Evolutionary conservation across 2,888 invertebrate genomes (phyloP), one percentile per base, ranked within the genome.

Genomic region (Mythimna vitellina): DNA sequence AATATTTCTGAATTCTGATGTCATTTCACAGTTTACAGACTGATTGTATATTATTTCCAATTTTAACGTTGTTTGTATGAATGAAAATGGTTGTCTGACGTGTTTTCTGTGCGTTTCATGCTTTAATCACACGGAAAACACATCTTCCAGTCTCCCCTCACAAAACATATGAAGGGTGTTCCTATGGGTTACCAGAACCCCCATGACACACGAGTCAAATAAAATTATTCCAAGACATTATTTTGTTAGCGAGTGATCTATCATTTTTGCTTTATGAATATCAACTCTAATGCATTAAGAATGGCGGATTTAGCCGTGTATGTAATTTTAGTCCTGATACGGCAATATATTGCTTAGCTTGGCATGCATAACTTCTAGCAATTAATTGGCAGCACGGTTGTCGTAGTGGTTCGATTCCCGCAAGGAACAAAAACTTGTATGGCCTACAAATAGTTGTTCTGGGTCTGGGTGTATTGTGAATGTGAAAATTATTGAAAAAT

Each of bases 161-260:
- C 29, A 12, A 63, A 58, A 25, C 58, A 32, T 12, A 58, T 58
- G 64, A 38, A 54, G 76, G 80, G 81, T 38, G 80, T 65, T 65
- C 32, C 62, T 57, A 58, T 32, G 22, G 49, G 75, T 57, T 57
- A 80, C 75, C 42, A 51, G 17, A 51, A 65, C 5, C 42, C 46
- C 35, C 53, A 46, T 53, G 58, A 78, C 63, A 79, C 51, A 60
- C 29, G 12, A 63, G 14, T 63, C 53, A 25, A 46, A 46, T 7
- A 38, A 70, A 58, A 73, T 38, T 29, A 65, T 65, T 51, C 6
- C 6, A 46, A 46, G 17, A 46, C 46, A 46, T 17, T 46, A 46
- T 46, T 46, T 46, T 46, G 17, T 46, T 20, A 14, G 42, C 14
- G 14, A 42, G 14, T 42, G 17, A 46, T 46, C 46, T 51, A 51